Evolutionary conservation across 2,113 vertebrate species (phyloP).

Genomic region (Syrrhaptes paradoxus): DNA sequence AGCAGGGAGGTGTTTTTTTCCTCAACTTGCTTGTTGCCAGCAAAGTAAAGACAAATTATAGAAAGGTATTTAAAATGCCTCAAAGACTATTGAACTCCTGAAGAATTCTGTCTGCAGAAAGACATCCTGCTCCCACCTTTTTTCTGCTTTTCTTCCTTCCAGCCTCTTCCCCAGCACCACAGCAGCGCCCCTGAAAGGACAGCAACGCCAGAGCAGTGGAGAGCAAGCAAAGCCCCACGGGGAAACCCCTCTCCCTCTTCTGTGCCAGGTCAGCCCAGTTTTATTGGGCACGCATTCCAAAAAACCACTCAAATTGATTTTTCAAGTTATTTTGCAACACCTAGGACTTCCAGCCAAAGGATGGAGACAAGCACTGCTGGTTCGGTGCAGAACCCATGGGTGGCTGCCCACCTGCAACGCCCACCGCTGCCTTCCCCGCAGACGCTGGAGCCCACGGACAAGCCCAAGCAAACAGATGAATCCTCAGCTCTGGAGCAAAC

Average conservation of each 20-base stretch:
- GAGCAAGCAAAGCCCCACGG: not conserved
- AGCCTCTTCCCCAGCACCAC: not conserved
- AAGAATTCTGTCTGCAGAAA: not conserved
- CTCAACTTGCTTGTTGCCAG: not conserved
- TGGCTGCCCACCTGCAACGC: not conserved
- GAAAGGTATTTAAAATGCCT: not conserved
- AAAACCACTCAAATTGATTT: not conserved
- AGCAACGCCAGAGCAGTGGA: not conserved
- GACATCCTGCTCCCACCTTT: not conserved
- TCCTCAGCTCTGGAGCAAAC: not conserved
- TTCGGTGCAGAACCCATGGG: fast-evolving
- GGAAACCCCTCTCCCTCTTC: not conserved
- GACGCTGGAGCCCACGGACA: not conserved
- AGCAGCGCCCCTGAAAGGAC: not conserved
- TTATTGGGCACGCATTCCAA: not conserved
- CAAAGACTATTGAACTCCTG: not conserved
- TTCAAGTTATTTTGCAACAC: not conserved
- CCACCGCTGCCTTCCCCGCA: no score
- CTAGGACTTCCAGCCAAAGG: not conserved
- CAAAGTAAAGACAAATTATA: not conserved
- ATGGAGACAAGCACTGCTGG: not conserved
- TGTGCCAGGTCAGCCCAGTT: not conserved
- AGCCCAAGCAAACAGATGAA: not conserved
- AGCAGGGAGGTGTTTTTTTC: not conserved
- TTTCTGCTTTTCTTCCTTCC: not conserved